A percentile compares a stretch with the other conserved stretches of the same genome.
Evolutionary conservation across 2,888 invertebrate genomes (phyloP).

Genomic region (Trichogramma evanescens): DNA sequence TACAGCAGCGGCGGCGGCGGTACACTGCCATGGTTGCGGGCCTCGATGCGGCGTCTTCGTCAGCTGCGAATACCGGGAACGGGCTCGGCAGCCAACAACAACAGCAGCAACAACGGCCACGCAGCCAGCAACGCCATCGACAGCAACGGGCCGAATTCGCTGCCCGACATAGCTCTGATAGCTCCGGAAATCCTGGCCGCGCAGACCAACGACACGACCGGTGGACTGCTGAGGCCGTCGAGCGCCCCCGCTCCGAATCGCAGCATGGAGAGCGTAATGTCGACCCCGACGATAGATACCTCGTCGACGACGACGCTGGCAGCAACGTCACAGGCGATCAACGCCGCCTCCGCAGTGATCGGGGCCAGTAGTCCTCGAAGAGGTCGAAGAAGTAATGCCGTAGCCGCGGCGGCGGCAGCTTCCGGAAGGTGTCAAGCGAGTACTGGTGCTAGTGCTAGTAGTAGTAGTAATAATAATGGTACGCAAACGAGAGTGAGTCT

Average conservation of each 20-base stretch:
- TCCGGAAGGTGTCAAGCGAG: too few species aligned
- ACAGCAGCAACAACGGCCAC: constrained; percentile 16
- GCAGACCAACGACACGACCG: constrained; percentile 37
- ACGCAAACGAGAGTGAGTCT: constrained; percentile 4
- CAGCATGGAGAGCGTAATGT: not conserved
- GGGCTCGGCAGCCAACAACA: constrained; percentile 10
- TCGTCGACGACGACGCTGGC: not conserved
- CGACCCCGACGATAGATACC: constrained; percentile 12
- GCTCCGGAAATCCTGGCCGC: constrained; percentile 43
- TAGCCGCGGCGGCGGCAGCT: too few species aligned
- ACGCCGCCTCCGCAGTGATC: not conserved
- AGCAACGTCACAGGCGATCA: not conserved
- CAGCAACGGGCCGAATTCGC: constrained; percentile 31
- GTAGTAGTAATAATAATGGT: too few species aligned
- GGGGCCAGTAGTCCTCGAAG: constrained; percentile 18
- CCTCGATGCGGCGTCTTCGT: constrained; percentile 53
- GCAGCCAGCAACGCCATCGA: constrained; percentile 16
- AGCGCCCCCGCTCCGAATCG: constrained; percentile 32
- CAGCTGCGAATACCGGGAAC: constrained; percentile 49
- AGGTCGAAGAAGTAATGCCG: constrained; percentile 7
- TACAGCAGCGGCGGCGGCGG: constrained; percentile 23
- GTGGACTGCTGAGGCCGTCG: constrained; percentile 33
- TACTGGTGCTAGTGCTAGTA: too few species aligned
- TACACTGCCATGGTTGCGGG: constrained; percentile 50
- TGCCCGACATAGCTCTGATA: constrained; percentile 41